Evolutionary conservation across 2,797 vertebrate genomes (phyloP).

Genomic region (Erethizon dorsatum): DNA sequence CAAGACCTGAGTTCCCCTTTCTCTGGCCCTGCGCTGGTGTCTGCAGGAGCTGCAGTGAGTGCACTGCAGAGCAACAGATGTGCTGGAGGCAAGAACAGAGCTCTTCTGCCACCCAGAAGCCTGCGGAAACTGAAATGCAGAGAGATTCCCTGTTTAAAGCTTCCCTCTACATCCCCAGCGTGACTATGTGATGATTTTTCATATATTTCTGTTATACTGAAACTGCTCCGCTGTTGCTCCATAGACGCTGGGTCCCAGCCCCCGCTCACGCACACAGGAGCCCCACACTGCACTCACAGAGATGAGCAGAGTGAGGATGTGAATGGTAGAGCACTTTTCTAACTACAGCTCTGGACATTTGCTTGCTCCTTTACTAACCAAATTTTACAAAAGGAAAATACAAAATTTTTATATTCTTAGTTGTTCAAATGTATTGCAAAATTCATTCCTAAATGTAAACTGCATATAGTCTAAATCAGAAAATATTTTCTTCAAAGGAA

Average conservation of each 20-base stretch:
- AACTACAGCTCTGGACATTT: neutral
- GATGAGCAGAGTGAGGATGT: neutral
- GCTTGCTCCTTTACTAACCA: neutral
- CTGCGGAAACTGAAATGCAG: slow-evolving; percentile 62
- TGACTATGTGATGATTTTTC: slow-evolving; percentile 71
- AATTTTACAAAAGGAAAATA: neutral
- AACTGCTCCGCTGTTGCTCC: neutral
- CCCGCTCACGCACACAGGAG: neutral
- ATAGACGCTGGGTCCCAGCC: neutral
- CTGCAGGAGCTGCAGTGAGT: slow-evolving; percentile 78
- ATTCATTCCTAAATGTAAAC: slow-evolving; percentile 29
- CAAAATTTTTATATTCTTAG: neutral
- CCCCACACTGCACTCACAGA: neutral
- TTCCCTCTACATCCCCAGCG: slow-evolving; percentile 13
- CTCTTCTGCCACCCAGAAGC: slow-evolving; percentile 75
- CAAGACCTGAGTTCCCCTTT: slow-evolving; percentile 82
- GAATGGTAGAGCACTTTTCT: neutral
- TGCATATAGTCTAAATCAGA: neutral
- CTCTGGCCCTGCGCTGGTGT: slow-evolving; percentile 74
- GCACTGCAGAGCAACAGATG: slow-evolving; percentile 79
- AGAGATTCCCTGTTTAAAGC: slow-evolving; percentile 69
- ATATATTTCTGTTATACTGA: slow-evolving; percentile 7
- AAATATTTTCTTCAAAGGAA: slow-evolving; percentile 3
- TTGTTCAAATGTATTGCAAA: slow-evolving; percentile 3
- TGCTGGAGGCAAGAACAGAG: slow-evolving; percentile 83